Conservation (phyloP, 2,113 vertebrate species). For the Zosterops hypoxanthus region DNA sequence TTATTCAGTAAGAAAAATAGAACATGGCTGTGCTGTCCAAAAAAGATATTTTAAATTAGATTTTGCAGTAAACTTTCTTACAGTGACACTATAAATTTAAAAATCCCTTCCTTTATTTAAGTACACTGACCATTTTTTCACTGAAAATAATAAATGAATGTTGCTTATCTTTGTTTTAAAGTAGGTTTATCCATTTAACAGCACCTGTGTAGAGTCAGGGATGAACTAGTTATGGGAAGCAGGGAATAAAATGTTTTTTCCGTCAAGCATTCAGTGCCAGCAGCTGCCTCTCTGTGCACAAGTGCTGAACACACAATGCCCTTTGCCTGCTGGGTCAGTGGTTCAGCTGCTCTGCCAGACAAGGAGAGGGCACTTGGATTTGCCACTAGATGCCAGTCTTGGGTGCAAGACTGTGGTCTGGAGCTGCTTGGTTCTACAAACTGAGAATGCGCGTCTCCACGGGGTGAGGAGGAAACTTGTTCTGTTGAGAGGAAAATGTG, state of each 20-base stretch:
- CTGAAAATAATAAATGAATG: slow-evolving; percentile 4
- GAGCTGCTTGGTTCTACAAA: not conserved
- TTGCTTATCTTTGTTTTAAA: slow-evolving; percentile 6
- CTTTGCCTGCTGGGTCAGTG: not conserved
- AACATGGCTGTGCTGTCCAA: not conserved
- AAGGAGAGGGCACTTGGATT: not conserved
- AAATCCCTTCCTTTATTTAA: slow-evolving; percentile 1
- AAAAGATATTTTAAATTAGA: not conserved
- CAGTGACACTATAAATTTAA: not conserved
- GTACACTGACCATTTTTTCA: not conserved
- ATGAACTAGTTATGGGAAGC: not conserved
- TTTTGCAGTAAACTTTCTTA: not conserved
- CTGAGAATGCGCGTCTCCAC: not conserved
- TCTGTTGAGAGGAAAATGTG: not conserved
- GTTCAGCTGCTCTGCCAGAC: not conserved
- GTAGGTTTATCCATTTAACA: not conserved
- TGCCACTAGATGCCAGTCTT: slow-evolving; percentile 18
- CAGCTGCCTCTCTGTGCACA: not conserved
- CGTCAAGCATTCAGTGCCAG: not conserved
- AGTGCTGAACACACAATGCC: not conserved
- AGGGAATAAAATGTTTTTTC: not conserved
- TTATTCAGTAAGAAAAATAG: not conserved
- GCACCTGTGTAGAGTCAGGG: slow-evolving; percentile 9
- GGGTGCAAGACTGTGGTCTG: not conserved
- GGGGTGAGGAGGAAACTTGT: not conserved